These are phyloP conservation scores for Dufourea novaeangliae DNA, from an alignment of 1,140 invertebrate genomes.

Conservation along the genomic window DNA sequence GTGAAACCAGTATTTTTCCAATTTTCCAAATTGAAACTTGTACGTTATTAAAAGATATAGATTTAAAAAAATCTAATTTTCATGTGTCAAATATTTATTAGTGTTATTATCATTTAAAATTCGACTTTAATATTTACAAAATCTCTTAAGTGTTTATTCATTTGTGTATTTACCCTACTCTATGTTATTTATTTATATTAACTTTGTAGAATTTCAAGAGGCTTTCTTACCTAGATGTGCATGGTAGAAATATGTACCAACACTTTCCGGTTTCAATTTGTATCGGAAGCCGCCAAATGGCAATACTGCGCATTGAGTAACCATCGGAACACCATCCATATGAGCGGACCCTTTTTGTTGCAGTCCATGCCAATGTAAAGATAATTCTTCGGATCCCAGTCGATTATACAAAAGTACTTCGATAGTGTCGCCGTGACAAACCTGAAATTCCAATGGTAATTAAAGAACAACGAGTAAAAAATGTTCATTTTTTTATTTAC, in stretches of 20 bases:
- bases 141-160: no score
- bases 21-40: no score
- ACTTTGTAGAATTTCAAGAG: neutral
- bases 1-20: no score
- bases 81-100: no score
- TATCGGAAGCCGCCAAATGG: conserved; percentile 82
- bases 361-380: conserved; percentile 79
- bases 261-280: conserved; percentile 79
- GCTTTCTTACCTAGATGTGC: conserved; percentile 82
- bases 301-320: conserved; percentile 84
- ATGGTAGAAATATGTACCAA: conserved; percentile 84
- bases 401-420: conserved; percentile 86
- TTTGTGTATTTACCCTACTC: no score
- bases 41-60: no score
- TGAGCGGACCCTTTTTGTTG: conserved; percentile 71
- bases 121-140: no score
- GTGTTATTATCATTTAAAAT: no score
- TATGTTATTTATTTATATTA: neutral
- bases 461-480: no score
- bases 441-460: conserved; percentile 75
- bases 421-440: conserved; percentile 88
- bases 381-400: conserved; percentile 61
- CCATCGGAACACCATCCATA: conserved; percentile 85
- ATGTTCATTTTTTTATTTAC: no score
- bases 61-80: no score